These are phyloP conservation scores for Rhamnusium bicolor DNA, from an alignment of 2,888 invertebrate genomes.

Conservation along the genomic window DNA sequence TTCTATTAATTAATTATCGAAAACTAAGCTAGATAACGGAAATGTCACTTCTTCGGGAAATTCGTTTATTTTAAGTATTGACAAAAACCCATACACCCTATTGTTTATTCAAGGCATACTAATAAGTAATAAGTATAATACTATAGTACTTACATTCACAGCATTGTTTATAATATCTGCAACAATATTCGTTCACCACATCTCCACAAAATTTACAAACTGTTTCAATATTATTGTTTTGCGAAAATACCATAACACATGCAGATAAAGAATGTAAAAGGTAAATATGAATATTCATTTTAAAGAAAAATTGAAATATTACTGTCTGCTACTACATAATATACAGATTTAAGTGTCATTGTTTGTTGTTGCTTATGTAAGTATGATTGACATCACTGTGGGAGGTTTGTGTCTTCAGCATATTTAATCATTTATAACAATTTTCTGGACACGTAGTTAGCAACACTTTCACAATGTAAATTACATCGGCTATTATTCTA, in stretches of 20 bases:
- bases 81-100: background rate
- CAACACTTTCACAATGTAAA: background rate
- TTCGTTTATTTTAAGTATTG: too few species aligned
- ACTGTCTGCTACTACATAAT: background rate
- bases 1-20: too few species aligned
- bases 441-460: conserved; percentile 14
- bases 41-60: too few species aligned
- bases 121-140: background rate
- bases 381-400: conserved; percentile 25
- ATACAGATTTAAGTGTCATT: background rate
- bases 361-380: conserved; percentile 2
- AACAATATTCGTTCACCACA: conserved; percentile 43
- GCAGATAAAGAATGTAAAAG: background rate
- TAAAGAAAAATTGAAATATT: background rate
- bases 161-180: conserved; percentile 41
- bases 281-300: background rate
- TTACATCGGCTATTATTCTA: background rate
- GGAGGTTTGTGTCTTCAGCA: conserved; percentile 28
- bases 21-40: too few species aligned
- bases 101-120: background rate
- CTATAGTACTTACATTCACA: conserved; percentile 42
- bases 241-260: background rate
- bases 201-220: conserved; percentile 28
- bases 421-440: conserved; percentile 25
- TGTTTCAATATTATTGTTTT: conserved; percentile 25